Evolutionary conservation across 2,797 vertebrate genomes (phyloP).

Genomic region (Tarsius wallacei): DNA sequence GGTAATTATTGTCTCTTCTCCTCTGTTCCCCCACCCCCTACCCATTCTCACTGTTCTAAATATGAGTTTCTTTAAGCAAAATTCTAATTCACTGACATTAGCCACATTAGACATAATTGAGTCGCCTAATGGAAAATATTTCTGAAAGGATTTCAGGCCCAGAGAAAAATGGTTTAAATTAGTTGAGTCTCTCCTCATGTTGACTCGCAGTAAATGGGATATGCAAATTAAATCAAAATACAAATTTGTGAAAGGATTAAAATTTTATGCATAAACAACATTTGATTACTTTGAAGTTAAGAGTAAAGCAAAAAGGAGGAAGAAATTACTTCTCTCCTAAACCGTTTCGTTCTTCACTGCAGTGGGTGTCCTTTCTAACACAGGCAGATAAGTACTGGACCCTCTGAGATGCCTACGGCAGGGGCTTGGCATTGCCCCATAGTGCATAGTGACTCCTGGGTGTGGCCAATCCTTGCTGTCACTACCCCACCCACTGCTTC

Average conservation of each 20-base stretch:
- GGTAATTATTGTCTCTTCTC: slow-evolving; percentile 93
- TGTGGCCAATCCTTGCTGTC: not conserved
- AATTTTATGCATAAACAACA: slow-evolving; percentile 89
- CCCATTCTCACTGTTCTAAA: slow-evolving; percentile 86
- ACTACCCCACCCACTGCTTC: not conserved
- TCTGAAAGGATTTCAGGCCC: slow-evolving; percentile 86
- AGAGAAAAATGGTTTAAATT: slow-evolving; percentile 89
- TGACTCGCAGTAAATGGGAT: slow-evolving; percentile 89
- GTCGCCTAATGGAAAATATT: slow-evolving; percentile 88
- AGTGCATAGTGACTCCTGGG: fast-evolving
- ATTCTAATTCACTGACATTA: slow-evolving; percentile 88
- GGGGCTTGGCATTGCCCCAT: fast-evolving
- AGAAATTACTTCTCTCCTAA: slow-evolving; percentile 84
- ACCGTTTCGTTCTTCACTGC: slow-evolving; percentile 73
- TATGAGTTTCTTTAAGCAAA: slow-evolving; percentile 88
- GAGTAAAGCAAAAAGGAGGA: slow-evolving; percentile 75
- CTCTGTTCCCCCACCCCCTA: slow-evolving; percentile 78
- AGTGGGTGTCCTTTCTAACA: slow-evolving; percentile 39
- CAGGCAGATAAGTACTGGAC: fast-evolving
- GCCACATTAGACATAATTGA: slow-evolving; percentile 90
- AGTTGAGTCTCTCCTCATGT: slow-evolving; percentile 84
- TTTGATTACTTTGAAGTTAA: slow-evolving; percentile 90
- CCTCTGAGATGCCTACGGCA: fast-evolving
- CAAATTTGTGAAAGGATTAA: slow-evolving; percentile 90
- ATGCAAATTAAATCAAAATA: slow-evolving; percentile 91